phyloP scores from a whole-genome alignment of 2,888 invertebrate species.

The Uloborus plumipes region DNA sequence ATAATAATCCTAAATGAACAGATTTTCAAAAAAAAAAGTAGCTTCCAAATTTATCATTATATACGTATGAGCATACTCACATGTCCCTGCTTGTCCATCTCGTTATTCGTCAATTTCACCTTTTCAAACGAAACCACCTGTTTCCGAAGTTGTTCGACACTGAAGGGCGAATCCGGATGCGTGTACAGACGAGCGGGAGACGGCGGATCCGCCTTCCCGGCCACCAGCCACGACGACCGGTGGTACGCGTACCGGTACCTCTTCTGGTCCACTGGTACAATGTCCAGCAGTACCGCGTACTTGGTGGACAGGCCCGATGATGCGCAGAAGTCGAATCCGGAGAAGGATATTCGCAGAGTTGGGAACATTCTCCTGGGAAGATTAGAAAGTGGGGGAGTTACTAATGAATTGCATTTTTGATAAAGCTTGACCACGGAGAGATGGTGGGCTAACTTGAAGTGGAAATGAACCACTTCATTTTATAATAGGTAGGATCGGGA shows the following conservation, averaged over 20 bases:
- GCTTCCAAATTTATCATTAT: no score
- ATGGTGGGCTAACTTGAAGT: no score
- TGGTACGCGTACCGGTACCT: constrained; percentile 86
- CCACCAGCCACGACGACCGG: constrained; percentile 85
- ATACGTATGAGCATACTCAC: constrained; percentile 73
- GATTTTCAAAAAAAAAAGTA: no score
- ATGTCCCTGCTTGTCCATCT: constrained; percentile 83
- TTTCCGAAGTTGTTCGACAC: constrained; percentile 82
- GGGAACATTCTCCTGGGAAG: constrained; percentile 85
- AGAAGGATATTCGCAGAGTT: constrained; percentile 82
- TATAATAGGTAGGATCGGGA: no score
- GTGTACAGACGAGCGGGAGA: constrained; percentile 81
- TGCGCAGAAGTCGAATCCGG: constrained; percentile 76
- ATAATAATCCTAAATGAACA: no score
- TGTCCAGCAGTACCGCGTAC: constrained; percentile 84
- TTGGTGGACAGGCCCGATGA: constrained; percentile 72
- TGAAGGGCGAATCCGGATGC: constrained; percentile 86
- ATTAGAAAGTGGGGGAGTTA: constrained; percentile 62
- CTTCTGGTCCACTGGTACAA: constrained; percentile 85
- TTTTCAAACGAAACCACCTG: constrained; percentile 87
- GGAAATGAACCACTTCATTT: no score
- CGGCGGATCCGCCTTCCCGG: constrained; percentile 84
- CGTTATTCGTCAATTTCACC: constrained; percentile 86
- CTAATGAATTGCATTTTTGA: no score
- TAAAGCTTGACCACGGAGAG: no score